Base-by-base conservation (phyloP, 2,888 invertebrate species). In the Ectemnius lituratus region DNA sequence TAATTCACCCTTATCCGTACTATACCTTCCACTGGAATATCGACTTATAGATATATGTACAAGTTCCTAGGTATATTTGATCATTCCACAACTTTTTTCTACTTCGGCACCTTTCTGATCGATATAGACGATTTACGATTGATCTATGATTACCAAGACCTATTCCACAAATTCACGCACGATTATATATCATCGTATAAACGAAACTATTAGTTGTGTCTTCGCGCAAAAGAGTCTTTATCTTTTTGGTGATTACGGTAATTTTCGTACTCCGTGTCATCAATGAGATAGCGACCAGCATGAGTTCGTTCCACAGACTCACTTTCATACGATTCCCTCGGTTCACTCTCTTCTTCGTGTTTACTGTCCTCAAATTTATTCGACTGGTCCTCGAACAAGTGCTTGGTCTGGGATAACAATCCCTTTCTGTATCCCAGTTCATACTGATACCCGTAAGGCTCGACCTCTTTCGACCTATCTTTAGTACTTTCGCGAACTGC, bases 321-420 rank as follows among this genome's bases (percentile, higher is more conserved):
- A 0, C 80, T 66, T n/a, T 82, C 64, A 2, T 66, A 27, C 23
- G 52, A 52, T 61, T 67, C 77, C 13, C 58, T 83, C 18, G 73
- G 78, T 16, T 81, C 82, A 2, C 82, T 84, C 2, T 78, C 84
- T 45, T 89, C 88, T 2, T 89, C 86, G 23, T 85, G 80, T 5
- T 85, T 85, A n/a, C 84, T 80, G 6, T 88, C 86, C 62, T 88
- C 88, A 69, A 87, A 90, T 28, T 89, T 84, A 6, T 78, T 86
- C 23, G 78, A 70, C 28, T 89, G 86, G 58, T 85, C 86, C 13
- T 82, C 81, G 28, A 83, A 81, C 45, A 85, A 16, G 67, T 86
- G 88, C 6, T 87, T 90, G 1, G 75, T 84, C 69, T 84, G 83
- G 16, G 83, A 62, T 2, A 86, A 72, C 23, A 83, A 64, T 16